Evolutionary conservation across 1,140 invertebrate genomes (phyloP), one percentile per base, ranked within the genome.

Genomic region (Drosophila orosa): DNA sequence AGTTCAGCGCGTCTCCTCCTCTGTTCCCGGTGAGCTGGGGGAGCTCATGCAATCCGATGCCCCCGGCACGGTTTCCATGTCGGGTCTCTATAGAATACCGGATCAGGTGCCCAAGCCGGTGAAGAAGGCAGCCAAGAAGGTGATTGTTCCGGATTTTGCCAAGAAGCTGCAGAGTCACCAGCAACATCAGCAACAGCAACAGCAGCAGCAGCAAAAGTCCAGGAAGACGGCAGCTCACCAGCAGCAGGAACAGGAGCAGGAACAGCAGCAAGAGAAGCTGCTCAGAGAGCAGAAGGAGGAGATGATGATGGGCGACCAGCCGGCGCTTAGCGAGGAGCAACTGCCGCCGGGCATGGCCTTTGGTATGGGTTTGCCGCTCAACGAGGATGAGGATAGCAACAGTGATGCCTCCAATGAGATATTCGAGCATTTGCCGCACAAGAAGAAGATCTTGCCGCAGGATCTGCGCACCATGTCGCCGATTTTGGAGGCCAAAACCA

Each of bases 241-340:
- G 25, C 42, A 75, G 8, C 48, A 80, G 45, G 35, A 68, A 40
- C 35, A 77, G 5, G 54, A 83, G 40, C 44, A 68, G 42, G 45
- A 52, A 12, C 48, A 69, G 19, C 19, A n/a, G 3, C 12, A 19
- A 8, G 15, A 48, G 25, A 48, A 48, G 42, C n/a, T 62, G 15
- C 12, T 56, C 25, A 39, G 35, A 22, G 57, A 79, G 7, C 60
- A 83, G 31, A 40, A 68, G 45, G 55, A 81, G 40, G 90, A 91
- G 42, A 81, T 92, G 76, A 92, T 92, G 91, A 83, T 92, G 90
- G 90, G 90, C 7, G 91, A 92, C 37, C 90, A 90, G 45, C 90
- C 91, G 58, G 63, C 84, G 0, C 35, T 77, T 6, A 90, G 78
- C n/a, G 72, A 67, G n/a, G 74, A 81, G 44, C 78, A 78, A 22